These are phyloP conservation scores for Petaurus breviceps DNA, from an alignment of 2,113 vertebrate species.

Conservation along the genomic window DNA sequence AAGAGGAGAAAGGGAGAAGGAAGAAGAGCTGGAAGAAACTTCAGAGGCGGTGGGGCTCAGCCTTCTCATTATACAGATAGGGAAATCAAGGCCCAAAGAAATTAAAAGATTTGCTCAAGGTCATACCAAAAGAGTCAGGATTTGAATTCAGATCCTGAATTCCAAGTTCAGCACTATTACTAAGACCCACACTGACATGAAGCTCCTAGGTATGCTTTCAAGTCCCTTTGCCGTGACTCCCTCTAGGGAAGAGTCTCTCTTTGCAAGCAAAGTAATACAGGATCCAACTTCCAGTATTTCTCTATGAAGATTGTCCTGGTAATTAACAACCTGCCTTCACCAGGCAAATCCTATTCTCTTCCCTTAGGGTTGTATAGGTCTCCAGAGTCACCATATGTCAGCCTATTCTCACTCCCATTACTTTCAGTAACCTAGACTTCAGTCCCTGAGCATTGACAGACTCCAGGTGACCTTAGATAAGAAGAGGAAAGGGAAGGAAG, in stretches of 20 bases:
- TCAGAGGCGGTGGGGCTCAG: background rate
- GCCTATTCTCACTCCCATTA: background rate
- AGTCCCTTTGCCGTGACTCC: background rate
- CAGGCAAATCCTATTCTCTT: background rate
- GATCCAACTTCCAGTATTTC: background rate
- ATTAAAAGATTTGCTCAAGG: background rate
- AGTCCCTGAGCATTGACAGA: slow-evolving; percentile 1
- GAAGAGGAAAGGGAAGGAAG: slow-evolving; percentile 1
- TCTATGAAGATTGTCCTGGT: background rate
- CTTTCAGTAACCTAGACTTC: background rate
- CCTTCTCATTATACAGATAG: background rate
- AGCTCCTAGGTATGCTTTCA: background rate
- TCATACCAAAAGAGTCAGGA: background rate
- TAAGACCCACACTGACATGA: background rate
- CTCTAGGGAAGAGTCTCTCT: background rate
- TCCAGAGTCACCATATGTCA: slow-evolving; percentile 10
- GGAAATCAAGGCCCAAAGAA: background rate
- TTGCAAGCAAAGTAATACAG: background rate
- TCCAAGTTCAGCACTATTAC: background rate
- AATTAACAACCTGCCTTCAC: slow-evolving; percentile 53
- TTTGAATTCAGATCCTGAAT: background rate
- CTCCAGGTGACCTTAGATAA: background rate
- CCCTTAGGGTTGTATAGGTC: background rate
- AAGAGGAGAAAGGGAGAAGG: no score
- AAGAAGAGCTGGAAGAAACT: background rate